A percentile compares a stretch with the other conserved stretches of the same genome.
Conservation (phyloP, 2,797 vertebrate species). For the Neostethus bicornis region DNA sequence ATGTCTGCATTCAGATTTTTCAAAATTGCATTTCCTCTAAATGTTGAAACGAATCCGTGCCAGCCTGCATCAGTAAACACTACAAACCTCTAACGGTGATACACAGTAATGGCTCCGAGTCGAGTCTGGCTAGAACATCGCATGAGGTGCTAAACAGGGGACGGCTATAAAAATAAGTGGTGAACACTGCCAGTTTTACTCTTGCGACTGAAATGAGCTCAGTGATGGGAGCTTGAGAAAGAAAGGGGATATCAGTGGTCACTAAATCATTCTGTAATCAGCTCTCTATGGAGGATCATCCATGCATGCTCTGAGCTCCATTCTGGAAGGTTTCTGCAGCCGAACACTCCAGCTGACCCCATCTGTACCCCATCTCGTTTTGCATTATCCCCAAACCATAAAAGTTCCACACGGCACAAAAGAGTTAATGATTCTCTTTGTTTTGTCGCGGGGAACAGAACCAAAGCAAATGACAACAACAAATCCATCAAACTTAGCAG, state of each 20-base stretch:
- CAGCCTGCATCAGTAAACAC: slow-evolving; percentile 71
- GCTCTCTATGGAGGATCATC: slow-evolving; percentile 79
- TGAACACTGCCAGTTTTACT: slow-evolving; percentile 70
- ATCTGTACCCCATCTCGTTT: slow-evolving; percentile 87
- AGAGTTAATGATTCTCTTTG: slow-evolving; percentile 92
- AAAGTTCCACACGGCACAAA: slow-evolving; percentile 90
- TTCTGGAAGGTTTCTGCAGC: slow-evolving; percentile 79
- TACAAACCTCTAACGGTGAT: slow-evolving; percentile 65
- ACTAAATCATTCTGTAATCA: slow-evolving; percentile 90
- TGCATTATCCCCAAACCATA: slow-evolving; percentile 88
- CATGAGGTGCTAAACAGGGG: slow-evolving; percentile 69
- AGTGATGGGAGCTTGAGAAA: slow-evolving; percentile 73
- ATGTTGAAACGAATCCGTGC: slow-evolving; percentile 50
- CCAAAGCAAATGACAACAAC: slow-evolving; percentile 89
- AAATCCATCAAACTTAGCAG: slow-evolving; percentile 93
- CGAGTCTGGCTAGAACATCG: slow-evolving; percentile 58
- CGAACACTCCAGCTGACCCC: slow-evolving; percentile 86
- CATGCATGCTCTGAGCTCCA: slow-evolving; percentile 78
- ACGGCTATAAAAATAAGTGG: slow-evolving; percentile 74
- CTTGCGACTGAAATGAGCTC: slow-evolving; percentile 71
- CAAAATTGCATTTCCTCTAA: slow-evolving; percentile 44
- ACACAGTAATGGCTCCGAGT: slow-evolving; percentile 66
- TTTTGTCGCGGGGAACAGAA: slow-evolving; percentile 78
- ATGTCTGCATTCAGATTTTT: slow-evolving; percentile 10
- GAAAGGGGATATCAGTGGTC: slow-evolving; percentile 71